Percentiles rank a stretch among this genome's conserved stretches.
These are phyloP conservation scores for Vireo griseus DNA, from an alignment of 2,797 vertebrate genomes.

Conservation along the genomic window DNA sequence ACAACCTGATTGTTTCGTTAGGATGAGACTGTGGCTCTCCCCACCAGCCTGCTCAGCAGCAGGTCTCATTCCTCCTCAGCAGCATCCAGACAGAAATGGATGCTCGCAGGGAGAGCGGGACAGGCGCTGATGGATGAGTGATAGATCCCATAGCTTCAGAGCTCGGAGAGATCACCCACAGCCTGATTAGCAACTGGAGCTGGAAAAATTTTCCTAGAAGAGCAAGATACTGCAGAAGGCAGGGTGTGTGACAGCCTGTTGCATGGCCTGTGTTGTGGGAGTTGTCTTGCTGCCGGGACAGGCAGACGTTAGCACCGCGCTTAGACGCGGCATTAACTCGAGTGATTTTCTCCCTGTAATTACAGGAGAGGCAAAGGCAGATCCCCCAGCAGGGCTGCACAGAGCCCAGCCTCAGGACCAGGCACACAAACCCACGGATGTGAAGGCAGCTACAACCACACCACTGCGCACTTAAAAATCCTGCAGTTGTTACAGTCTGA, in stretches of 20 bases:
- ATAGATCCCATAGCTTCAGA: neutral
- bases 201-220: neutral
- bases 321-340: neutral
- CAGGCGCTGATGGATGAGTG: neutral
- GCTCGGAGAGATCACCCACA: neutral
- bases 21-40: neutral
- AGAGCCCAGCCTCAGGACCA: neutral
- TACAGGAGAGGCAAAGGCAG: neutral
- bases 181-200: neutral
- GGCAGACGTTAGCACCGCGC: neutral
- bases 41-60: neutral
- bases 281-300: neutral
- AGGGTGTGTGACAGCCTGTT: slow-evolving; percentile 10
- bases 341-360: neutral
- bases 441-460: neutral
- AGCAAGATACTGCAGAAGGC: neutral
- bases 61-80: neutral
- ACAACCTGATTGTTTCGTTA: neutral
- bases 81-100: neutral
- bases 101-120: neutral
- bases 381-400: neutral
- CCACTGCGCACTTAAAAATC: neutral
- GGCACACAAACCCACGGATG: neutral
- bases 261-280: neutral
- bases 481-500: neutral